These are phyloP conservation scores for Myoxocephalus aenaeus DNA, from an alignment of 2,797 vertebrate genomes.

Conservation along the genomic window DNA sequence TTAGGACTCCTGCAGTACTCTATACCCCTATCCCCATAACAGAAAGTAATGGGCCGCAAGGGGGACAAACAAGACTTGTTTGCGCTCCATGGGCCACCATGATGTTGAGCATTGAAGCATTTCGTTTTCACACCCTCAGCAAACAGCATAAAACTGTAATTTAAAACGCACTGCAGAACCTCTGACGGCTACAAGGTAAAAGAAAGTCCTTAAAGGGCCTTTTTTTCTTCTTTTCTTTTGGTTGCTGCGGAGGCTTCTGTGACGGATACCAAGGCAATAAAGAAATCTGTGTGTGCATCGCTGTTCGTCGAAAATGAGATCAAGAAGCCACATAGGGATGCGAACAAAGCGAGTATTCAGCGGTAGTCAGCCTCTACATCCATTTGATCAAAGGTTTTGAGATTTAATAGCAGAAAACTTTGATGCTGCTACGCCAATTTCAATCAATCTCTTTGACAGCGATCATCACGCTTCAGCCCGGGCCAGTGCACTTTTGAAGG, in stretches of 20 bases:
- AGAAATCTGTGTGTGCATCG: conserved; percentile 43
- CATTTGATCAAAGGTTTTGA: conserved; percentile 64
- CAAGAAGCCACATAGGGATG: conserved; percentile 52
- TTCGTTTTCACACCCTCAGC: not conserved
- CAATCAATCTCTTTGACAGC: conserved; percentile 64
- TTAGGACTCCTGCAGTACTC: not conserved
- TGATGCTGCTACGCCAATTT: conserved; percentile 49
- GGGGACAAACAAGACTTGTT: not conserved
- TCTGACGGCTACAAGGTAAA: conserved; percentile 15
- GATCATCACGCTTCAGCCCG: conserved; percentile 47
- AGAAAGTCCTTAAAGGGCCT: not conserved
- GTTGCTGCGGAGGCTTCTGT: conserved; percentile 4
- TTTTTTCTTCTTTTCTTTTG: conserved; percentile 1
- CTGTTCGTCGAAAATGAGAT: conserved; percentile 52
- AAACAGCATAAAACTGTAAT: not conserved
- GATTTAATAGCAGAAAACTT: conserved; percentile 50
- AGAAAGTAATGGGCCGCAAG: not conserved
- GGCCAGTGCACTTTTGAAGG: conserved; percentile 18
- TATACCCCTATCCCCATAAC: too few species aligned
- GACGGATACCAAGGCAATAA: conserved; percentile 35
- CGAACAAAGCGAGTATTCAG: conserved; percentile 59
- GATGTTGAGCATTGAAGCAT: not conserved
- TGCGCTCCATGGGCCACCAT: not conserved
- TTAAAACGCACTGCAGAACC: not conserved
- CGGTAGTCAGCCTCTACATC: conserved; percentile 45